Conservation (phyloP, 1,140 invertebrate species). For the Aricia agestis region DNA sequence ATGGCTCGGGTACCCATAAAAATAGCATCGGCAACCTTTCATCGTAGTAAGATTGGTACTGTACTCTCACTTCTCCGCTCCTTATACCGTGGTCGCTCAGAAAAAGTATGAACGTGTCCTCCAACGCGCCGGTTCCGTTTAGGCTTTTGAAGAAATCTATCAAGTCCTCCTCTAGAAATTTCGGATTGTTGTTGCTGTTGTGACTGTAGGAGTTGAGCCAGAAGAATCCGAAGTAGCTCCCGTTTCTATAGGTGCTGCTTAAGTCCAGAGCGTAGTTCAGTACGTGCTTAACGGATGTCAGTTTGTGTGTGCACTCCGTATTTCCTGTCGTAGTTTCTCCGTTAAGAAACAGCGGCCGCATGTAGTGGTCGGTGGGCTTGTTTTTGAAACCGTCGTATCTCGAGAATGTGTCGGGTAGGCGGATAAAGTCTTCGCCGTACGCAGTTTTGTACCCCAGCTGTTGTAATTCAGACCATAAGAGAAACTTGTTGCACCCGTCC, state of each 20-base stretch:
- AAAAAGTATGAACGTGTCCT: conserved; percentile 82
- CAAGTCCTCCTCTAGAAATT: conserved; percentile 77
- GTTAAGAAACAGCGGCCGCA: conserved; percentile 81
- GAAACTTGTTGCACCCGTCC: conserved; percentile 58
- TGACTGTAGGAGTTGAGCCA: conserved; percentile 85
- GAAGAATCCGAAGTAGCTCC: conserved; percentile 82
- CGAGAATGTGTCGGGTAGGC: conserved; percentile 61
- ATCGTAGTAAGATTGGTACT: conserved; percentile 87
- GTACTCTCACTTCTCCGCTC: conserved; percentile 84
- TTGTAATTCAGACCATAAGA: conserved; percentile 65
- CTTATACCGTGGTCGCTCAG: conserved; percentile 92
- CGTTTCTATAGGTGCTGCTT: conserved; percentile 74
- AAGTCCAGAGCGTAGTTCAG: conserved; percentile 80
- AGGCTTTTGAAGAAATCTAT: conserved; percentile 73
- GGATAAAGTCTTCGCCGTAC: conserved; percentile 65
- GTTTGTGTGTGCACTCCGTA: conserved; percentile 77
- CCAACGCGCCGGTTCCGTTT: conserved; percentile 62
- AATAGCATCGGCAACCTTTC: conserved; percentile 89
- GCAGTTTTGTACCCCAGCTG: conserved; percentile 63
- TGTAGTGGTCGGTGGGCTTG: conserved; percentile 85
- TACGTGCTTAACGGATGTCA: conserved; percentile 76
- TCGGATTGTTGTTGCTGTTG: conserved; percentile 67
- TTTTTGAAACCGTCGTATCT: conserved; percentile 50
- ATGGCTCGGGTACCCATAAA: conserved; percentile 83
- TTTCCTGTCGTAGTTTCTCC: conserved; percentile 65